Evolutionary conservation across 2,888 invertebrate genomes (phyloP), one percentile per base, ranked within the genome.

Genomic region (Andrena minutula): DNA sequence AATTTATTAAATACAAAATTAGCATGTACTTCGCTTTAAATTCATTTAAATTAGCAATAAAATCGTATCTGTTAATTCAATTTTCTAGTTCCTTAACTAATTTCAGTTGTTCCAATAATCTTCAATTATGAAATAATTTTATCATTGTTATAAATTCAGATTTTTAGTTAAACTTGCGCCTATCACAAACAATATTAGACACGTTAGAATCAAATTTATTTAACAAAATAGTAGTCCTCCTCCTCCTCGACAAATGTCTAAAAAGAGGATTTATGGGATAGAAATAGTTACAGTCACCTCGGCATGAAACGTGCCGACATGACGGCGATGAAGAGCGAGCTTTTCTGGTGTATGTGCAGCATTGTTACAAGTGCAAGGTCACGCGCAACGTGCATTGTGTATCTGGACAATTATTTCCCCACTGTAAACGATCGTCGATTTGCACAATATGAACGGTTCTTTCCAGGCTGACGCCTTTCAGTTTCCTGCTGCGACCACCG

Each of bases 361-460:
- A 80, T 85, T 80, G 85, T 86, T 83, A 63, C 88, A 88, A 88
- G 86, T 88, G 86, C 88, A 88, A 88, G 86, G 88, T 88, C 88
- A 81, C 83, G 64, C 61, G 83, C 78, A 79, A 82, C 82, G 82
- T 79, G 85, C 82, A 80, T 74, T 75, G 81, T 77, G 82, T 82
- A 80, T 85, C 78, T 30, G 77, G 73, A 61, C 77, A 76, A 84
- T 85, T 86, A 84, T 86, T 84, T 86, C 76, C 32, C 63, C 83
- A 63, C 75, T 72, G 75, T 75, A 80, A 81, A 81, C 69, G 76
- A 85, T 61, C 80, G 84, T 65, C 83, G 75, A 86, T 86, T 82
- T 74, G 70, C 74, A 71, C 83, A 83, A 69, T 79, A 66, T 65
- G 64, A 77, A 70, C 74, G 76, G 65, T 72, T 73, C 70, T 71